These are phyloP conservation scores for Megaleporinus macrocephalus DNA, from an alignment of 2,113 vertebrate species.

Conservation along the genomic window DNA sequence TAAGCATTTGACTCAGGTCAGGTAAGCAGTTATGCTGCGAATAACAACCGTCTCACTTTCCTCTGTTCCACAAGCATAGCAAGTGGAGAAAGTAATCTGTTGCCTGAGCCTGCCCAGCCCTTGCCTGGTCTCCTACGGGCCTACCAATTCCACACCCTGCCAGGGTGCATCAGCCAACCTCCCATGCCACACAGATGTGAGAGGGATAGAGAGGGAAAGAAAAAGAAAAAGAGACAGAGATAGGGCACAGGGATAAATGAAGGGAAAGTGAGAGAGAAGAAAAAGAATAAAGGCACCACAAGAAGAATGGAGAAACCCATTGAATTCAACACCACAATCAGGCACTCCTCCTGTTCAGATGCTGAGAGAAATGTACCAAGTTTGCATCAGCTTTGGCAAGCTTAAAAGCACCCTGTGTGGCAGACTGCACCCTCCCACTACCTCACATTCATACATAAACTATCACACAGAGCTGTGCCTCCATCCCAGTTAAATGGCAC, in stretches of 20 bases:
- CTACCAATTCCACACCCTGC: constrained; percentile 31
- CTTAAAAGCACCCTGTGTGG: constrained; percentile 2
- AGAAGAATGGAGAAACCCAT: neutral
- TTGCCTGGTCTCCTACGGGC: neutral
- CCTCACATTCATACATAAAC: constrained; percentile 24
- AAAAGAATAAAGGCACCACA: neutral
- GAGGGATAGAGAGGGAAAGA: neutral
- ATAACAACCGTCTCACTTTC: constrained; percentile 19
- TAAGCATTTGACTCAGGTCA: constrained; percentile 10
- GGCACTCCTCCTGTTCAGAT: neutral
- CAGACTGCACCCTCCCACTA: neutral
- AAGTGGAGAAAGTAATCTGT: constrained; percentile 22
- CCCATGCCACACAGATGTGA: neutral
- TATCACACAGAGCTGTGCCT: neutral
- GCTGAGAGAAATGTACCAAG: neutral
- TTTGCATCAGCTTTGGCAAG: constrained; percentile 24
- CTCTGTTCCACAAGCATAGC: neutral
- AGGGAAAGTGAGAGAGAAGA: neutral
- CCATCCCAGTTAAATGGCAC: neutral
- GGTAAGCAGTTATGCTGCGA: neutral
- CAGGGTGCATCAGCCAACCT: constrained; percentile 14
- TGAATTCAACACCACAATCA: neutral
- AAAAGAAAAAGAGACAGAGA: neutral
- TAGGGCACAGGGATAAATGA: neutral
- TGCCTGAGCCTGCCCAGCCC: constrained; percentile 2